phyloP scores from a whole-genome alignment of 2,113 vertebrate species.

The Nyctibius bracteatus region DNA sequence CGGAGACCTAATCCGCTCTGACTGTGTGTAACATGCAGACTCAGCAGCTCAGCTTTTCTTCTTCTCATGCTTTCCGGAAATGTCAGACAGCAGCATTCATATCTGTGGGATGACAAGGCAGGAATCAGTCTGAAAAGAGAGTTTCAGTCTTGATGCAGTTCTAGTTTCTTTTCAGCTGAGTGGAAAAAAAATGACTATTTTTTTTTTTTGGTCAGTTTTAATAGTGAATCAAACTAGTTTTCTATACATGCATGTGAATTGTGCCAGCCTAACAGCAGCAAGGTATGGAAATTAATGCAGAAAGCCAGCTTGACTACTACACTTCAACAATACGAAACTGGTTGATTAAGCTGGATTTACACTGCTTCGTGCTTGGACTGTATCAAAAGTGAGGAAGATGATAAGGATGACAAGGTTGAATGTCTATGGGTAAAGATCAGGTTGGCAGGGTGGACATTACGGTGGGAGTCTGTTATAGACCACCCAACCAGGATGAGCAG shows the following conservation, averaged over 20 bases:
- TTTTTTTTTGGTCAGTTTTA: neutral
- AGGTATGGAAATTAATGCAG: neutral
- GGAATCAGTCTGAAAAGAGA: neutral
- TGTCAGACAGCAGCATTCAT: neutral
- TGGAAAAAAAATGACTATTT: neutral
- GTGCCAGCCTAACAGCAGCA: neutral
- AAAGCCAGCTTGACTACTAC: neutral
- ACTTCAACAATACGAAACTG: neutral
- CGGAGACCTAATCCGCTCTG: neutral
- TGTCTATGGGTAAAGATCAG: no score
- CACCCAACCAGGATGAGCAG: no score
- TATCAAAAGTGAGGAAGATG: no score
- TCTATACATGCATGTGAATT: neutral
- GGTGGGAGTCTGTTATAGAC: no score
- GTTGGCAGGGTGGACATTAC: no score
- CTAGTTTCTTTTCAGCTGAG: neutral
- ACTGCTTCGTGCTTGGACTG: no score
- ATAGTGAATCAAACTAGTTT: neutral
- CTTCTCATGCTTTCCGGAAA: neutral
- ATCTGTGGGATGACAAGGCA: neutral
- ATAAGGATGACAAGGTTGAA: no score
- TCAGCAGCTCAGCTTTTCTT: conserved; percentile 24
- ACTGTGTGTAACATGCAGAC: neutral
- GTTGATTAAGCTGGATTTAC: neutral
- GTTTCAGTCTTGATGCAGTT: neutral